phyloP scores from a whole-genome alignment of 2,888 invertebrate species.

The Morinoia aosen region DNA sequence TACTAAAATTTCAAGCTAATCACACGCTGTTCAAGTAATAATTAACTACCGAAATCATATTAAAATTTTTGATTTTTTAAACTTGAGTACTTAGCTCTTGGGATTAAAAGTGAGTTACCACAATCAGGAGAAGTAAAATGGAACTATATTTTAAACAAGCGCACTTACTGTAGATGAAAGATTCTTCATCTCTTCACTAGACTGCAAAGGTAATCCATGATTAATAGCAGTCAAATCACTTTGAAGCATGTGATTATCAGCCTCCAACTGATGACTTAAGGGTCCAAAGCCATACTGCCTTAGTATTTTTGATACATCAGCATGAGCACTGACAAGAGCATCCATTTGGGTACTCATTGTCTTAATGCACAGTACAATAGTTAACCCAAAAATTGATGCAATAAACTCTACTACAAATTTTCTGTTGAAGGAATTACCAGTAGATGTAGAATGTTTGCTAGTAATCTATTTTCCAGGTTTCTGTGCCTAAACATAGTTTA shows the following conservation, averaged over 20 bases:
- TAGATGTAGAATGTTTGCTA: too few relatives aligned
- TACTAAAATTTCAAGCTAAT: too few relatives aligned
- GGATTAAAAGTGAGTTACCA: too few relatives aligned
- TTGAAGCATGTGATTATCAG: background rate
- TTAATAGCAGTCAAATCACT: background rate
- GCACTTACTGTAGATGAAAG: background rate
- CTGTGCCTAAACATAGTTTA: too few relatives aligned
- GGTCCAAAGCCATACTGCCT: conserved; percentile 6
- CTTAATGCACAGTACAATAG: background rate
- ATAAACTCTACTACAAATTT: too few relatives aligned
- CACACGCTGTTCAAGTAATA: too few relatives aligned
- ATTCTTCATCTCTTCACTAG: background rate
- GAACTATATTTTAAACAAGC: background rate
- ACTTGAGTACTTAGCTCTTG: too few relatives aligned
- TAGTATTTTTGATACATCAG: background rate
- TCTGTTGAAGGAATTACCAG: too few relatives aligned
- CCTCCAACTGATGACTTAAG: background rate
- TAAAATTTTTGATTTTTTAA: too few relatives aligned
- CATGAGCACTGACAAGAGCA: conserved; percentile 6
- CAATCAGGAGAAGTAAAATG: background rate
- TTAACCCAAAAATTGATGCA: too few relatives aligned
- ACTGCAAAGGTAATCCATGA: background rate
- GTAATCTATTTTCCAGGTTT: too few relatives aligned
- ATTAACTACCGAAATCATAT: too few relatives aligned
- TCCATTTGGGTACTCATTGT: conserved; percentile 34